phyloP scores from a whole-genome alignment of 1,140 invertebrate genomes.

The Ridgeia piscesae region DNA sequence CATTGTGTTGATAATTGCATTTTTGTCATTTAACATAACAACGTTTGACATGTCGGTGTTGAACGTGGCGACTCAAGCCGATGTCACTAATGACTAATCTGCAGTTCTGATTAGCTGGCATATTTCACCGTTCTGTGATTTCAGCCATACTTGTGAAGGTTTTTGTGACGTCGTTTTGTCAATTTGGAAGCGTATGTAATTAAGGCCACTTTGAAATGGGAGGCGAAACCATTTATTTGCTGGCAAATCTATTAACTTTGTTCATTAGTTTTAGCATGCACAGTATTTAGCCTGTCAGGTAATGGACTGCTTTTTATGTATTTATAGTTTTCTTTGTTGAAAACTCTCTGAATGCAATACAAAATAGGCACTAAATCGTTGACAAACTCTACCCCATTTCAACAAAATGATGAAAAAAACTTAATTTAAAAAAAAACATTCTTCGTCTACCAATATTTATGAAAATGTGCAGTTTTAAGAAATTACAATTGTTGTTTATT shows the following conservation, averaged over 20 bases:
- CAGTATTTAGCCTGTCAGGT: neutral
- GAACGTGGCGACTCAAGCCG: neutral
- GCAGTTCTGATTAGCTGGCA: neutral
- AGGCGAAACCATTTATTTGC: neutral
- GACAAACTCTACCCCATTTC: neutral
- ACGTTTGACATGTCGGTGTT: neutral
- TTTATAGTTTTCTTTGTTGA: neutral
- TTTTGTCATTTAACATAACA: neutral
- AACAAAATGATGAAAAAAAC: neutral
- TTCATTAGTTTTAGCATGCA: neutral
- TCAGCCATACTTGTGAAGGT: neutral
- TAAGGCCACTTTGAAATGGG: neutral
- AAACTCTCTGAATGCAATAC: neutral
- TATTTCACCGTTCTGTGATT: neutral
- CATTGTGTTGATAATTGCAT: neutral
- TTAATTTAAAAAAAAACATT: too few species aligned
- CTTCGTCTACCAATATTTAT: too few species aligned
- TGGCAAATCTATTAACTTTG: neutral
- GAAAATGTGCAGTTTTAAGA: too few species aligned
- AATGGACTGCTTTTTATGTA: neutral
- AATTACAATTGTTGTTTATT: too few species aligned
- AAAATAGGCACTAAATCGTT: neutral
- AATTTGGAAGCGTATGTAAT: conserved; percentile 9
- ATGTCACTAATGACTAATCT: neutral
- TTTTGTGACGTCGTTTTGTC: neutral